A percentile compares a stretch with the other conserved stretches of the same genome.
phyloP scores from a whole-genome alignment of 1,140 invertebrate species.

The Microplitis demolitor region DNA sequence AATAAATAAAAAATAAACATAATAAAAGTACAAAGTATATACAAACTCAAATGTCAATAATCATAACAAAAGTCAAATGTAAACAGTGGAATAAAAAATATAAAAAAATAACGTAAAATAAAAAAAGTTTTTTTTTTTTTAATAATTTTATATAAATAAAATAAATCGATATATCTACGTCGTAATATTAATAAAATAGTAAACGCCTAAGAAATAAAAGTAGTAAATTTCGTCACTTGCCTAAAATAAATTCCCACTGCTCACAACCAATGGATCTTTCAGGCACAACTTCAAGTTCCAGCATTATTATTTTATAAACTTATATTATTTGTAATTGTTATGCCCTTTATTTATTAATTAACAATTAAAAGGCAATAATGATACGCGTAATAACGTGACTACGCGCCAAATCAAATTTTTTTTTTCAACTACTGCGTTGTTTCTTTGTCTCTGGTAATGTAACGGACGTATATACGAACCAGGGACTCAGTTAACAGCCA shows the following conservation, averaged over 20 bases:
- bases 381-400: slow-evolving; percentile 35
- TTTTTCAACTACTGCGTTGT: slow-evolving; percentile 53
- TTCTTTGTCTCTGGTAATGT: slow-evolving; percentile 50
- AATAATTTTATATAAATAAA: background rate
- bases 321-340: background rate
- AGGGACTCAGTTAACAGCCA: slow-evolving; percentile 55
- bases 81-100: background rate
- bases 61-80: slow-evolving; percentile 6
- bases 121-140: background rate
- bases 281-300: slow-evolving; percentile 94
- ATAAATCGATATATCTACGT: background rate
- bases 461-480: slow-evolving; percentile 32
- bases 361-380: background rate
- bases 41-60: slow-evolving; percentile 16
- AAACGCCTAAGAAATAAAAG: slow-evolving; percentile 21
- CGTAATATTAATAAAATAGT: slow-evolving; percentile 35
- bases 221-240: slow-evolving; percentile 67
- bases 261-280: slow-evolving; percentile 94
- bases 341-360: background rate
- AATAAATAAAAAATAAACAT: background rate
- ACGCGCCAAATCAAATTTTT: slow-evolving; percentile 31
- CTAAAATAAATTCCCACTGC: slow-evolving; percentile 96
- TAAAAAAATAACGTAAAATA: too few relatives aligned
- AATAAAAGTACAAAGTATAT: slow-evolving; percentile 33
- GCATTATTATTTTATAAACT: slow-evolving; percentile 68